Percentiles rank a stretch among this genome's conserved stretches.
Conservation (phyloP, 1,140 invertebrate genomes). For the Sycobia sp. region DNA sequence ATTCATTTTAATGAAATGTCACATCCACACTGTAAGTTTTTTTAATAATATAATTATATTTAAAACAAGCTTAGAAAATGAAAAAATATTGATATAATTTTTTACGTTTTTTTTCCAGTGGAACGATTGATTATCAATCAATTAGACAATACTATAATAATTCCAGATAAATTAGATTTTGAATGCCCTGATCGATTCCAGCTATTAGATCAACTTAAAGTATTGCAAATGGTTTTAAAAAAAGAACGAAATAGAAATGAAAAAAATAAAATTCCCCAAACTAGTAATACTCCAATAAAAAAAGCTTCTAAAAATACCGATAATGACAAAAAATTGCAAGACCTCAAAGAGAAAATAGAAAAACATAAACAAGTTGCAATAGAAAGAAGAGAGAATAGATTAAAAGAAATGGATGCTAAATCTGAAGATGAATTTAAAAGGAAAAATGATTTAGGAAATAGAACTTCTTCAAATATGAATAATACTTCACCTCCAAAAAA, state of each 20-base stretch:
- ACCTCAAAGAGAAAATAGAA: conserved; percentile 45
- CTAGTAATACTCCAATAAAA: conserved; percentile 19
- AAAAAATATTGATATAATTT: no score
- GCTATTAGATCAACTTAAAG: conserved; percentile 52
- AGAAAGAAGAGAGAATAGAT: conserved; percentile 39
- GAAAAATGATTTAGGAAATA: no score
- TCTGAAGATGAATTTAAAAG: background rate
- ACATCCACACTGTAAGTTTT: conserved; percentile 74
- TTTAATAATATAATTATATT: no score
- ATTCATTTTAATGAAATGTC: conserved; percentile 79
- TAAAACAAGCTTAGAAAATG: no score
- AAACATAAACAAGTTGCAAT: conserved; percentile 39
- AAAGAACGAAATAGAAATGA: conserved; percentile 40
- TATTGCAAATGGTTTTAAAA: conserved; percentile 52
- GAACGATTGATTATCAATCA: conserved; percentile 49
- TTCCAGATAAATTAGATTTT: conserved; percentile 47
- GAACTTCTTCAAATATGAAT: background rate
- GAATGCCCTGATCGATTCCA: conserved; percentile 47
- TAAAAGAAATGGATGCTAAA: conserved; percentile 41
- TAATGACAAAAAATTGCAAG: conserved; percentile 14
- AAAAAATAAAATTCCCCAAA: background rate
- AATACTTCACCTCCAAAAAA: conserved; percentile 19
- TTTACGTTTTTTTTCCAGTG: conserved; percentile 51
- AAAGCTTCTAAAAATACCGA: background rate
- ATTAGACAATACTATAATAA: conserved; percentile 39